Evolutionary conservation across 2,797 vertebrate species (phyloP).

Genomic region (Remorina albescens): DNA sequence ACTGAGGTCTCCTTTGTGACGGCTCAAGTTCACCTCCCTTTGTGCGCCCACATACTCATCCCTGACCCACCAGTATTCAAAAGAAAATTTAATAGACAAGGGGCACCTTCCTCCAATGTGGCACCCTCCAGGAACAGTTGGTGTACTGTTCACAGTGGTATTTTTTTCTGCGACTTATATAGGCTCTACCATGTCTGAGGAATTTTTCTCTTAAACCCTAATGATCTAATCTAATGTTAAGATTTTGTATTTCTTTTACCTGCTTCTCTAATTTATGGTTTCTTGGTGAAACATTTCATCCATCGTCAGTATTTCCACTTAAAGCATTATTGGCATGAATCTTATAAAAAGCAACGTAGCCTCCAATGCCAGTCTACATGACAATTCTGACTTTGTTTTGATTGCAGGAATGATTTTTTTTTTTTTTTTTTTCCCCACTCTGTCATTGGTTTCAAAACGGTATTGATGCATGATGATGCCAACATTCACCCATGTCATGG

Average conservation of each 20-base stretch:
- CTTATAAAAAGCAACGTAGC: constrained; percentile 14
- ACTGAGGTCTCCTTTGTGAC: constrained; percentile 76
- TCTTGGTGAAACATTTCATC: constrained; percentile 14
- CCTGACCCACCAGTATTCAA: constrained; percentile 69
- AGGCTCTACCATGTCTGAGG: neutral
- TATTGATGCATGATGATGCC: constrained; percentile 42
- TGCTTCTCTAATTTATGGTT: constrained; percentile 23
- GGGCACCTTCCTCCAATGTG: constrained; percentile 39
- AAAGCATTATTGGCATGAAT: constrained; percentile 32
- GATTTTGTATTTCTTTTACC: constrained; percentile 11
- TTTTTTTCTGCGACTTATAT: constrained; percentile 32
- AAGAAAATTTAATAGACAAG: constrained; percentile 65
- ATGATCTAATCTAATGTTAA: constrained; percentile 12
- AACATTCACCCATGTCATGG: constrained; percentile 47
- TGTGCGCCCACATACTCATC: constrained; percentile 58
- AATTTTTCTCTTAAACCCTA: neutral
- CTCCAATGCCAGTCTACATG: constrained; percentile 9
- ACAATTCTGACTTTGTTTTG: constrained; percentile 35
- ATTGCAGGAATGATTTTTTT: constrained; percentile 48
- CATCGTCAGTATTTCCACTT: constrained; percentile 29
- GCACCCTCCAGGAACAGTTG: constrained; percentile 53
- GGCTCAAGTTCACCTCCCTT: constrained; percentile 59
- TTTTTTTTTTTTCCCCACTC: constrained; percentile 70
- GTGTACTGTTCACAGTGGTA: constrained; percentile 51
- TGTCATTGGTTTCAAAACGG: constrained; percentile 58